Evolutionary conservation across 2,888 invertebrate species (phyloP).

Genomic region (Perizoma affinitatum): DNA sequence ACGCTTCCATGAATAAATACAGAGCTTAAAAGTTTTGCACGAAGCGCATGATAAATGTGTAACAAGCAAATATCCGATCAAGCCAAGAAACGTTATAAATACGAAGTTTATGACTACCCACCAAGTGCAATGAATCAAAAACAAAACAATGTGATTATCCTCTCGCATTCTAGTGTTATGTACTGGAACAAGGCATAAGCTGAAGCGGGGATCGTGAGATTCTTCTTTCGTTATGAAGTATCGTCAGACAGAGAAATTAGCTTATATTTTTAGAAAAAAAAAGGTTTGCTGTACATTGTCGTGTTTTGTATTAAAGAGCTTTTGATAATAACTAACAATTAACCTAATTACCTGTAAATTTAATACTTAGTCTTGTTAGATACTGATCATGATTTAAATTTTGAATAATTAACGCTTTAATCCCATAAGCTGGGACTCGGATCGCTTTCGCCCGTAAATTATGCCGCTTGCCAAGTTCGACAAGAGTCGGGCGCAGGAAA

Average conservation of each 20-base stretch:
- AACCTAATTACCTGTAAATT: too few relatives aligned
- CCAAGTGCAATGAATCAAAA: slow-evolving; percentile 81
- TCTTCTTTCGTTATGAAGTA: too few relatives aligned
- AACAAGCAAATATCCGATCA: slow-evolving; percentile 60
- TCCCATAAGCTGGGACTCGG: neutral
- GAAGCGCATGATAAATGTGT: slow-evolving; percentile 52
- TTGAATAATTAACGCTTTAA: too few relatives aligned
- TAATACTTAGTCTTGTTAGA: too few relatives aligned
- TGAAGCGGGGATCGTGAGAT: slow-evolving; percentile 29
- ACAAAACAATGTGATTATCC: slow-evolving; percentile 83
- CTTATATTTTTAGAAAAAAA: too few relatives aligned
- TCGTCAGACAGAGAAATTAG: too few relatives aligned
- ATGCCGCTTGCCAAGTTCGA: slow-evolving; percentile 60
- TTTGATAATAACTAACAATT: too few relatives aligned
- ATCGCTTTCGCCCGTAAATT: slow-evolving; percentile 42
- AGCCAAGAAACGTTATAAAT: slow-evolving; percentile 73
- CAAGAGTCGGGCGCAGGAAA: slow-evolving; percentile 79
- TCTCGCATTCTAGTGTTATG: slow-evolving; percentile 61
- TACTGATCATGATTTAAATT: too few relatives aligned
- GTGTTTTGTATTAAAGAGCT: too few relatives aligned
- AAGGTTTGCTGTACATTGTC: too few relatives aligned
- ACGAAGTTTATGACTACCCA: slow-evolving; percentile 63
- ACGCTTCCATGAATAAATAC: slow-evolving; percentile 7
- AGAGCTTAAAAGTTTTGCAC: slow-evolving; percentile 25
- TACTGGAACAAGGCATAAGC: slow-evolving; percentile 38